phyloP scores from a whole-genome alignment of 1,140 invertebrate genomes.

The Pinna nobilis region DNA sequence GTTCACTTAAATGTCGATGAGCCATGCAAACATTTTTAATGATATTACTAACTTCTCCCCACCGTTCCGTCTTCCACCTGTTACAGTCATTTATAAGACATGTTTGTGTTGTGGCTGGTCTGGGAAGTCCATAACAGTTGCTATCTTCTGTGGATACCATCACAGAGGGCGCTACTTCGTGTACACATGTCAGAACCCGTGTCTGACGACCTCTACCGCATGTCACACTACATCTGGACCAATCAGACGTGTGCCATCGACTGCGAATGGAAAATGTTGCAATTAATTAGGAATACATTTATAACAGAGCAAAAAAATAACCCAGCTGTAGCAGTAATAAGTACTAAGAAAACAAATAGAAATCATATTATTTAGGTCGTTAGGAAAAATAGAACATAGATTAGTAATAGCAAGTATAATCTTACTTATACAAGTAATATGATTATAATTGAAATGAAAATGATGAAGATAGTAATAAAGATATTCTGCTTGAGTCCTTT shows the following conservation, averaged over 20 bases:
- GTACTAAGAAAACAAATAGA: background rate
- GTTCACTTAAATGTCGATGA: no score
- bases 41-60: constrained; percentile 22
- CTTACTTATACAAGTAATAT: no score
- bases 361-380: no score
- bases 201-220: constrained; percentile 28
- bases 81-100: constrained; percentile 15
- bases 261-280: background rate
- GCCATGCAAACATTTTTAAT: no score
- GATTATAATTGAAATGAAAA: no score
- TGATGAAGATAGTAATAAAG: no score
- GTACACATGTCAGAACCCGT: constrained; percentile 24
- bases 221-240: constrained; percentile 31
- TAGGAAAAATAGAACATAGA: no score
- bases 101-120: constrained; percentile 9
- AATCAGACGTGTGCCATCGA: constrained; percentile 30
- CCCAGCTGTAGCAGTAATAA: background rate
- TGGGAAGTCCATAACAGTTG: constrained; percentile 3
- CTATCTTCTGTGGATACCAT: constrained; percentile 3
- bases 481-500: no score
- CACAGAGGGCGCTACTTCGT: constrained; percentile 11
- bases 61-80: constrained; percentile 6
- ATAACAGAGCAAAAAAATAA: background rate
- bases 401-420: no score
- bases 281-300: background rate